Evolutionary conservation across 2,888 invertebrate species (phyloP).

Genomic region (Nephrotoma flavescens): DNA sequence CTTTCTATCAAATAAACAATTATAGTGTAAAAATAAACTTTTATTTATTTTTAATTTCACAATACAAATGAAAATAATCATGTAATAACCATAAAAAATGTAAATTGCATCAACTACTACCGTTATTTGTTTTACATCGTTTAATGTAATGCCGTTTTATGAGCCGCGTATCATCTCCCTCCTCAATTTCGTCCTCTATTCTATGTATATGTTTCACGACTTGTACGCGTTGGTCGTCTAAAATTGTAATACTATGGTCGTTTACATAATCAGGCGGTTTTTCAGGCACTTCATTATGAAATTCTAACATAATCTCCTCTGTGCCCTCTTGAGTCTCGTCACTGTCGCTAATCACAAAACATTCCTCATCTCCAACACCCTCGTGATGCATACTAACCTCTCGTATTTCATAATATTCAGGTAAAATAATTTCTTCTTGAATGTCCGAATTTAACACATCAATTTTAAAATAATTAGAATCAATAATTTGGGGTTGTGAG

Average conservation of each 20-base stretch:
- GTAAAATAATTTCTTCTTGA: background rate
- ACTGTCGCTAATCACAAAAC: background rate
- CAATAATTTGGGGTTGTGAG: background rate
- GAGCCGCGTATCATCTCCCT: background rate
- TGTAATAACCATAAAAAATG: background rate
- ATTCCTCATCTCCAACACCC: background rate
- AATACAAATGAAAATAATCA: background rate
- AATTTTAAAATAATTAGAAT: background rate
- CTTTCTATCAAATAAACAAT: background rate
- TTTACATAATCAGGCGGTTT: background rate
- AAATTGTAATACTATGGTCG: background rate
- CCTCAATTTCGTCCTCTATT: background rate
- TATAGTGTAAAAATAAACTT: background rate
- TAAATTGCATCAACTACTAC: background rate
- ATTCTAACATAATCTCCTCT: background rate
- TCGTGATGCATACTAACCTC: background rate
- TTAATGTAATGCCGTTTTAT: background rate
- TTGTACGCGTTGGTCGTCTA: background rate
- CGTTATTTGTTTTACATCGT: background rate
- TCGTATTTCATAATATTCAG: background rate
- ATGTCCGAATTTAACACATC: background rate
- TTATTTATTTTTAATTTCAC: background rate
- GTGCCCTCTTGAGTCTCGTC: background rate
- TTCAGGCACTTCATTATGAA: background rate
- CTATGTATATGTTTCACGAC: background rate